Evolutionary conservation across 2,113 vertebrate species (phyloP).

Genomic region (Cyanistes caeruleus): DNA sequence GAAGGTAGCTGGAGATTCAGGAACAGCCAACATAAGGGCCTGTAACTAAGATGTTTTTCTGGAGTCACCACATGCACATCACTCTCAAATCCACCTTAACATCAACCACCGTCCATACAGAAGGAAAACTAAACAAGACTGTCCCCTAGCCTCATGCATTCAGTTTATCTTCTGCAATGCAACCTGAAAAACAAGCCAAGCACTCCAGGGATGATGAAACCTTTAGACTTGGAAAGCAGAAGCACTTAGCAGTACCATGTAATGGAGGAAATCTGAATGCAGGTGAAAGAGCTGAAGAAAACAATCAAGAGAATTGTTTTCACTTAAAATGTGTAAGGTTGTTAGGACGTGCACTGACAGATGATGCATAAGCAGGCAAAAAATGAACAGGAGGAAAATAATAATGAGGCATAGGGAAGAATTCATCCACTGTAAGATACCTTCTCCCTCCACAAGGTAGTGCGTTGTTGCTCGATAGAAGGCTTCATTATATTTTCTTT

Average conservation of each 20-base stretch:
- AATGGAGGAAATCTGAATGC: neutral
- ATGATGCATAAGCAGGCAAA: neutral
- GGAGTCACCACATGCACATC: neutral
- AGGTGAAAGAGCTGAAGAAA: conserved; percentile 6
- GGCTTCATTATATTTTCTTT: neutral
- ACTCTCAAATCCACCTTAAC: neutral
- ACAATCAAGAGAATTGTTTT: neutral
- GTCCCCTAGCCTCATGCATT: neutral
- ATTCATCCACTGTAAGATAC: neutral
- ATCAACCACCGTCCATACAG: accelerated
- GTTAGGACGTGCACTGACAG: neutral
- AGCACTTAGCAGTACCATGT: neutral
- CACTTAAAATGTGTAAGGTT: neutral
- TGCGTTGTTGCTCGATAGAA: neutral
- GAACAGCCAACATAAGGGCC: neutral
- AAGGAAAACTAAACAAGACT: neutral
- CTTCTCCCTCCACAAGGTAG: neutral
- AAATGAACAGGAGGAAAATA: neutral
- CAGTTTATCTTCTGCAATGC: neutral
- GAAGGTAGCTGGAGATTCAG: neutral
- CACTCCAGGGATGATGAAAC: neutral
- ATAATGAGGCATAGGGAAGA: neutral
- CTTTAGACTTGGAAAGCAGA: neutral
- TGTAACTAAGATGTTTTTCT: neutral
- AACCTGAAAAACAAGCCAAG: neutral